Conservation (phyloP, 2,797 vertebrate species). For the Lerista edwardsae region DNA sequence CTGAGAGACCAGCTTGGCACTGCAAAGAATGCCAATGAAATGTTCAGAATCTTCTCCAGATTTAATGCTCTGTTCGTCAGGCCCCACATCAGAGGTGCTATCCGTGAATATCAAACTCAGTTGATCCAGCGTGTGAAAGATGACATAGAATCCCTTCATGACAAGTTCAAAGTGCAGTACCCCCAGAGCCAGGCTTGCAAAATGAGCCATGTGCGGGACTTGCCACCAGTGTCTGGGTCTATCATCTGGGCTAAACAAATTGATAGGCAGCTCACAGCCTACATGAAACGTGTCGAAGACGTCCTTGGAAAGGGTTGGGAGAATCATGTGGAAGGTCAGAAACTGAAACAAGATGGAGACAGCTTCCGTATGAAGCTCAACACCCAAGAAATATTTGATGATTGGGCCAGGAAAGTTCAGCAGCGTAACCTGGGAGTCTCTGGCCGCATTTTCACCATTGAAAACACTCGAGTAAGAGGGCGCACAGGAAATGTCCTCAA, state of each 20-base stretch:
- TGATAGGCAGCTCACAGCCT: slow-evolving; percentile 95
- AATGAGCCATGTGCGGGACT: slow-evolving; percentile 97
- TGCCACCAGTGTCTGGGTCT: slow-evolving; percentile 95
- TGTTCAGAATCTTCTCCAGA: slow-evolving; percentile 98
- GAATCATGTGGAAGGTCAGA: slow-evolving; percentile 97
- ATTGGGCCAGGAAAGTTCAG: slow-evolving; percentile 98
- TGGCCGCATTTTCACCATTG: slow-evolving; percentile 97
- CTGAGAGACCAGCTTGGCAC: slow-evolving; percentile 97
- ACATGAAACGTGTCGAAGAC: slow-evolving; percentile 99
- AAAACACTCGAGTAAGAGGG: slow-evolving; percentile 91
- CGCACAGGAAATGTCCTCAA: slow-evolving; percentile 93
- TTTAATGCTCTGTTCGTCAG: slow-evolving; percentile 98
- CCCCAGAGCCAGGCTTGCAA: slow-evolving; percentile 98
- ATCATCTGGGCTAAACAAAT: slow-evolving; percentile 99
- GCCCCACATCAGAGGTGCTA: slow-evolving; percentile 96
- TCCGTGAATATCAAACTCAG: slow-evolving; percentile 97
- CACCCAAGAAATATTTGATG: slow-evolving; percentile 99
- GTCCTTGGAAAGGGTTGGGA: slow-evolving; percentile 99
- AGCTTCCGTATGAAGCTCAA: slow-evolving; percentile 99
- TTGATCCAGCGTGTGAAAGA: slow-evolving; percentile 98
- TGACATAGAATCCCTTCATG: slow-evolving; percentile 97
- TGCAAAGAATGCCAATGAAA: slow-evolving; percentile 98
- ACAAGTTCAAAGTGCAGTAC: slow-evolving; percentile 99
- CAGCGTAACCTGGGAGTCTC: slow-evolving; percentile 98
- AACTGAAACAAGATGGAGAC: slow-evolving; percentile 98